Base-by-base conservation (phyloP, 2,888 invertebrate genomes). In the Panorpa germanica region DNA sequence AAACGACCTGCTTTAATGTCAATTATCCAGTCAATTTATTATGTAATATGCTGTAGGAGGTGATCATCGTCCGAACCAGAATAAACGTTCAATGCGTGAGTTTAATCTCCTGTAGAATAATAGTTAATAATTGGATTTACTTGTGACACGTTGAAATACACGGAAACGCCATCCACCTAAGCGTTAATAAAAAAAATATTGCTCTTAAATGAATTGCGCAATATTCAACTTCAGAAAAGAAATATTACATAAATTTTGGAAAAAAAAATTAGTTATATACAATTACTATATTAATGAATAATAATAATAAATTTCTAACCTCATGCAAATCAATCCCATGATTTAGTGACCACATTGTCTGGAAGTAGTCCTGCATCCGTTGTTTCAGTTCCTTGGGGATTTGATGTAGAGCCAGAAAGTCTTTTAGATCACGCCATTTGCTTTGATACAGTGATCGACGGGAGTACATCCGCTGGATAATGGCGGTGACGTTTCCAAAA, bases 261-360 rank as follows among this genome's bases (percentile, higher is more conserved):
- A 6, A 17, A 19, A 29, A 29, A 8, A 22, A 9, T n/a, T 15
- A 26, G n/a, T 15, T 29, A 14, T 16, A 2, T 8, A 14, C 4
- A 4, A 16, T 16, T 23, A 3, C 6, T 20, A 14, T 12, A 19
- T 12, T 11, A 19, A n/a, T 15, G 14, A 8, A 6, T 10, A 13
- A 17, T 29, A 20, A 14, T 16, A 17, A 28, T 18, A 33, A 29
- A 15, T 14, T 29, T 44, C 57, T 55, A 57, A 90, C 93, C 76
- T 93, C 91, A 48, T 86, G 81, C 42, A 88, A 83, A 53, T 93
- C 91, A 46, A 95, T 93, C 33, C 93, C 93, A 52, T 91, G 90
- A 58, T 91, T 93, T 36, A 95, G 66, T 8, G 91, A 90, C 93
- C 93, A 95, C 70, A 85, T 91, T 9, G 93, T 93, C 55, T 93